phyloP scores from a whole-genome alignment of 2,113 vertebrate species.

The Cynocephalus volans region DNA sequence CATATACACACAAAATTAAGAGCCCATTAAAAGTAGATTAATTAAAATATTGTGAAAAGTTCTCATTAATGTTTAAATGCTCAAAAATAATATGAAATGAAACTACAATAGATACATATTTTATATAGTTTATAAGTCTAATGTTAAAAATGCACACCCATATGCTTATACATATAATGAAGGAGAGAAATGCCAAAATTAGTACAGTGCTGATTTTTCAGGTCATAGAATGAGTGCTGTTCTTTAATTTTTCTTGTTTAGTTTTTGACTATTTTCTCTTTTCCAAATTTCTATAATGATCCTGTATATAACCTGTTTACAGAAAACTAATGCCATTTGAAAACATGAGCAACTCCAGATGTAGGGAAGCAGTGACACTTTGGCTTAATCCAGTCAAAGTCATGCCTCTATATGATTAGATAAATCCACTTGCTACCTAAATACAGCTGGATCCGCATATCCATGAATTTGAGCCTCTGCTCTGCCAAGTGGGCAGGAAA shows the following conservation, averaged over 20 bases:
- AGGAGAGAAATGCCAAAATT: neutral
- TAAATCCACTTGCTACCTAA: neutral
- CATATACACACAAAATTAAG: neutral
- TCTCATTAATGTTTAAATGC: neutral
- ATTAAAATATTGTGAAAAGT: neutral
- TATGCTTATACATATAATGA: too few relatives aligned
- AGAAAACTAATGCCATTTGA: neutral
- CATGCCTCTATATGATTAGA: neutral
- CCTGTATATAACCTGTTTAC: neutral
- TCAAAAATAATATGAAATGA: neutral
- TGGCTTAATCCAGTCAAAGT: neutral
- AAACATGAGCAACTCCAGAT: neutral
- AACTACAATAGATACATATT: neutral
- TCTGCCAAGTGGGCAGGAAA: conserved; percentile 75
- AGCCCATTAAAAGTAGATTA: neutral
- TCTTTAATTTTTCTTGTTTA: neutral
- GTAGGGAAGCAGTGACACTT: neutral
- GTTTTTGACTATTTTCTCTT: neutral
- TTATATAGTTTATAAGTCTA: neutral
- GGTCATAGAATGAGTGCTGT: neutral
- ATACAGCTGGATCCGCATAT: neutral
- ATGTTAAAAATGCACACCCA: neutral
- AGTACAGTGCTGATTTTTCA: neutral
- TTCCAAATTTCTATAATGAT: neutral
- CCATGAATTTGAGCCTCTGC: neutral